phyloP scores from a whole-genome alignment of 2,113 vertebrate species.

The Dolichotis patagonum region DNA sequence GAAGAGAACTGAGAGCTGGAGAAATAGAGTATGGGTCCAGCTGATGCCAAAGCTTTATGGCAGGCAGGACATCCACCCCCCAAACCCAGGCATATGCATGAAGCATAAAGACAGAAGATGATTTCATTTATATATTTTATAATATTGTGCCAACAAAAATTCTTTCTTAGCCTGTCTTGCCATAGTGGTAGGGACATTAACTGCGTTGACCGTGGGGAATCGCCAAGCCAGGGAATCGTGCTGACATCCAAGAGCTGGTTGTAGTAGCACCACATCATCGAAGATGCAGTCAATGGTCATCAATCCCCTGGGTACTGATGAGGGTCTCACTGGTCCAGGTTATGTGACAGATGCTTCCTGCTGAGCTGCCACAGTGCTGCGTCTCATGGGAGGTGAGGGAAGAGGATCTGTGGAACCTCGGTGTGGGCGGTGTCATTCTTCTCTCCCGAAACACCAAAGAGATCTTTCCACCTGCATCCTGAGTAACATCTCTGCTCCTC shows the following conservation, averaged over 20 bases:
- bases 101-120: background rate
- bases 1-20: background rate
- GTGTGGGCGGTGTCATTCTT: background rate
- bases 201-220: background rate
- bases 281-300: background rate
- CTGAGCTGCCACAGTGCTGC: background rate
- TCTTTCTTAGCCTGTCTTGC: background rate
- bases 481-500: background rate
- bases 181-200: background rate
- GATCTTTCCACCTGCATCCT: background rate
- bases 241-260: background rate
- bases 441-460: background rate
- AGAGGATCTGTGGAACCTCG: background rate
- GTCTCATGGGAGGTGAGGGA: background rate
- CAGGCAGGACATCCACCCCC: background rate
- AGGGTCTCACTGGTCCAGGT: background rate
- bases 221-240: no score
- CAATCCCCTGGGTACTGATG: background rate
- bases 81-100: background rate
- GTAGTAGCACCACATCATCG: no score
- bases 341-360: background rate
- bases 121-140: background rate
- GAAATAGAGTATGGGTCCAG: slow-evolving; percentile 3
- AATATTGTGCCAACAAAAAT: background rate
- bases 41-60: background rate